These are phyloP conservation scores for Sebastes flavidus DNA, from an alignment of 2,797 vertebrate genomes.

Conservation along the genomic window DNA sequence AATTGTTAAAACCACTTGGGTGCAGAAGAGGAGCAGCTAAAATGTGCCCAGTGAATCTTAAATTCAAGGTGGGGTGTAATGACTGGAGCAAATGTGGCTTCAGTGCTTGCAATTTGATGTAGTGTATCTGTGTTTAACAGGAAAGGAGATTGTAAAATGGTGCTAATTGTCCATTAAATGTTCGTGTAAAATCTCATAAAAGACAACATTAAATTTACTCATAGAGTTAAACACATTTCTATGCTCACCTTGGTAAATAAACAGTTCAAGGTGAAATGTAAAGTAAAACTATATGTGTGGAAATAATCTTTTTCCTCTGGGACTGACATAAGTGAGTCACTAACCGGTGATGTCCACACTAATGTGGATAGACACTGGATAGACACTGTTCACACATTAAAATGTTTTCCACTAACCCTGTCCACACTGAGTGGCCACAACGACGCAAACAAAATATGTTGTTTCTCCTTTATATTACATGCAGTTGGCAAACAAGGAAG, in stretches of 20 bases:
- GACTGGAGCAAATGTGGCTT: background rate
- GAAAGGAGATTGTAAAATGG: conserved; percentile 30
- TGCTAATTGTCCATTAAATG: conserved; percentile 38
- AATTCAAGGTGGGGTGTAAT: conserved; percentile 22
- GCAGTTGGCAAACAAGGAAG: background rate
- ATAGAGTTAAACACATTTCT: background rate
- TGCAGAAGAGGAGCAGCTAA: conserved; percentile 4
- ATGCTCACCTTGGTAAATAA: conserved; percentile 16
- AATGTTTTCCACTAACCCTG: background rate
- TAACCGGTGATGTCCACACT: background rate
- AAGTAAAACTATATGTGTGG: background rate
- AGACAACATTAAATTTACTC: conserved; percentile 7
- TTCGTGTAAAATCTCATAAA: conserved; percentile 24
- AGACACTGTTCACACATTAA: background rate
- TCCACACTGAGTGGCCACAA: background rate
- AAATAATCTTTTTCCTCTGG: background rate
- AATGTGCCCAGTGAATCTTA: conserved; percentile 26
- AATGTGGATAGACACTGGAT: background rate
- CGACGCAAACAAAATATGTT: background rate
- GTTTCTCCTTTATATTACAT: background rate
- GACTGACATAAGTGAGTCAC: background rate
- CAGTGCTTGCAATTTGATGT: conserved; percentile 21
- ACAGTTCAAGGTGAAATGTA: conserved; percentile 23
- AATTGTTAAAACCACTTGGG: background rate
- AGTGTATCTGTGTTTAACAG: conserved; percentile 17